Percentiles rank a stretch among this genome's conserved stretches.
These are phyloP conservation scores for Cardiocondyla obscurior DNA, from an alignment of 1,140 invertebrate genomes.

Conservation along the genomic window DNA sequence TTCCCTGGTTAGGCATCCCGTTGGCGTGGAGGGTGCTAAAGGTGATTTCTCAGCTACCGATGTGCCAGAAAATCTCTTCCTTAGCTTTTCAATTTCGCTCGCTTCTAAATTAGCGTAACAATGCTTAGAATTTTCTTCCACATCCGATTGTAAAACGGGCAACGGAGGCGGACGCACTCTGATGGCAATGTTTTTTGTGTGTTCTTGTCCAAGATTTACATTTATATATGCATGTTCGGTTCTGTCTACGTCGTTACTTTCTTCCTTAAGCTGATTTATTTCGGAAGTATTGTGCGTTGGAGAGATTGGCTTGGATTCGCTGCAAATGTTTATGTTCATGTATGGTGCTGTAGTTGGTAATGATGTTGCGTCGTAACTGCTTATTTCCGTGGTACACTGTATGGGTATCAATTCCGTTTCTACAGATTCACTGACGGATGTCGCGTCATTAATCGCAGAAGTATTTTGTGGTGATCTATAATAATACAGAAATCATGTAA, in stretches of 20 bases:
- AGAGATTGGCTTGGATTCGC: slow-evolving; percentile 75
- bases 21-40: slow-evolving; percentile 82
- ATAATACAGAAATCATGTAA: not conserved
- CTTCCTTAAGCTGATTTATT: slow-evolving; percentile 63
- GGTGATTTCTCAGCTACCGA: slow-evolving; percentile 81
- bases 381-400: slow-evolving; percentile 58
- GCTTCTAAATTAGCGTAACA: slow-evolving; percentile 88
- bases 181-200: slow-evolving; percentile 41
- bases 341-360: slow-evolving; percentile 74
- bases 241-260: slow-evolving; percentile 55
- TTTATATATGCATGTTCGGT: slow-evolving; percentile 87
- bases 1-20: slow-evolving; percentile 83
- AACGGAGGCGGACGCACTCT: slow-evolving; percentile 68
- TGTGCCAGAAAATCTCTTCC: slow-evolving; percentile 77
- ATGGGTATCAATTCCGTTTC: slow-evolving; percentile 66
- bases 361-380: slow-evolving; percentile 48
- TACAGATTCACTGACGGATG: slow-evolving; percentile 72
- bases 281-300: slow-evolving; percentile 74
- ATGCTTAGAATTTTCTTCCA: slow-evolving; percentile 81
- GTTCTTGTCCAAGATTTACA: slow-evolving; percentile 83
- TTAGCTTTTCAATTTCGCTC: slow-evolving; percentile 84
- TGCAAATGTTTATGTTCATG: slow-evolving; percentile 80
- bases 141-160: slow-evolving; percentile 64
- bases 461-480: slow-evolving; percentile 68
- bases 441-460: slow-evolving; percentile 75